Base-by-base conservation (phyloP, 2,888 invertebrate species). In the Bellardia pandia region DNA sequence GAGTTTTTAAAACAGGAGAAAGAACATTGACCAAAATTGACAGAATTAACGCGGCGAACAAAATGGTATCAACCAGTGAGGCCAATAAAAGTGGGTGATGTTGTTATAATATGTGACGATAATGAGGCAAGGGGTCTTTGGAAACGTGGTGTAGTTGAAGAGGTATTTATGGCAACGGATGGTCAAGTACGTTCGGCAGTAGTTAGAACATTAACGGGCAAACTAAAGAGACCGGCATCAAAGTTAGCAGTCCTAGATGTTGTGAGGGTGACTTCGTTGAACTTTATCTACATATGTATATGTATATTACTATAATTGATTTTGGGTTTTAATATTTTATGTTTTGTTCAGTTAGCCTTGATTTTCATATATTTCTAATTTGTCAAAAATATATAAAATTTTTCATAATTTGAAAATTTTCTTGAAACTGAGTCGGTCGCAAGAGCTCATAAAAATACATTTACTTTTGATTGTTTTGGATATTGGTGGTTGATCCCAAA, bases 91-190 rank as follows among this genome's bases (percentile, higher is more conserved):
- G 62, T 76, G 4, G 69, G 40, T 1, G 23, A 23, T 1, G 23
- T 23, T 23, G 86, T 88, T 0, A 16, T 88, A 0, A 64, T 88
- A 53, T 88, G 86, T 42, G 86, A 88, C 51, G 69, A 64, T 9
- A 79, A 79, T 40, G 79, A 71, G n/a, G 62, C 71, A 7, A 51
- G 71, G 2, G 62, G 79, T 2, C 48, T 72, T 14, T 84, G 62
- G 86, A 86, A 68, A 37, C n/a, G 33, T 11, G 58, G 74, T 30
- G 60, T 74, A 30, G 74, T 74, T 0, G 45, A 74, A 11, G 60
- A 74, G 33, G 74, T 74, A 11, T 72, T 16, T 42, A 13, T 30
- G 66, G 45, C 66, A 45, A 4, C 45, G 1, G 66, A 68, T 45
- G 66, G 66, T 11, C 45, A 45, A 13, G 13, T 45, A 13, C 45